Evolutionary conservation across 2,113 vertebrate genomes (phyloP).

Genomic region (Sinocyclocheilus grahami): DNA sequence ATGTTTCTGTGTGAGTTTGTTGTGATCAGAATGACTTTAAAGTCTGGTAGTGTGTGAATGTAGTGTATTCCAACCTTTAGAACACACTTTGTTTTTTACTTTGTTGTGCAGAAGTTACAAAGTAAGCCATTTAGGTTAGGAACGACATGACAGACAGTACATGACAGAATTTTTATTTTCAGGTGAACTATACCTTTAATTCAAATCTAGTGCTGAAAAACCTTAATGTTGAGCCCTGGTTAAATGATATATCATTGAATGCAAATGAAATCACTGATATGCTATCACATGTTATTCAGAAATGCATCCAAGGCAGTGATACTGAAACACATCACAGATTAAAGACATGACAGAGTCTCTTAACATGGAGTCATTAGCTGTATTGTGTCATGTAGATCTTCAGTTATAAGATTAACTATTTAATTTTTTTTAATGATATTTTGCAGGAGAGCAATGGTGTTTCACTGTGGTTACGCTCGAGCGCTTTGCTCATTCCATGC

Average conservation of each 20-base stretch:
- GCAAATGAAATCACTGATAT: neutral
- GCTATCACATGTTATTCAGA: neutral
- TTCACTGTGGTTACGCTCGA: constrained; percentile 14
- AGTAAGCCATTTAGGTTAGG: neutral
- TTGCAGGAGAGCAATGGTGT: neutral
- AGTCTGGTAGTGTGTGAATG: no score
- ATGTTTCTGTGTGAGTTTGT: no score
- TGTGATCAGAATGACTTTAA: no score
- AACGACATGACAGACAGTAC: neutral
- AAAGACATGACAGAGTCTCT: neutral
- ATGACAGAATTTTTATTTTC: neutral
- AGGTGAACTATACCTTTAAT: neutral
- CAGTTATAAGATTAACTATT: no score
- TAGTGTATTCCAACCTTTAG: no score
- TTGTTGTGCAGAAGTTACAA: no score
- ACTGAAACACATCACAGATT: neutral
- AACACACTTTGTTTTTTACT: no score
- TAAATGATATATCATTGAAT: neutral
- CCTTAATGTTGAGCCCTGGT: neutral
- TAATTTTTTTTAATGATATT: neutral
- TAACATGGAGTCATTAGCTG: neutral
- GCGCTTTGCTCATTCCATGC: constrained; percentile 38
- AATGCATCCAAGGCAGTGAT: neutral
- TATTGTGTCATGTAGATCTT: constrained; percentile 7
- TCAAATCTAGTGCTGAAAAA: neutral